Evolutionary conservation across 92 coral and sea anemone genomes (phyloP).

Genomic region (Porites rus): DNA sequence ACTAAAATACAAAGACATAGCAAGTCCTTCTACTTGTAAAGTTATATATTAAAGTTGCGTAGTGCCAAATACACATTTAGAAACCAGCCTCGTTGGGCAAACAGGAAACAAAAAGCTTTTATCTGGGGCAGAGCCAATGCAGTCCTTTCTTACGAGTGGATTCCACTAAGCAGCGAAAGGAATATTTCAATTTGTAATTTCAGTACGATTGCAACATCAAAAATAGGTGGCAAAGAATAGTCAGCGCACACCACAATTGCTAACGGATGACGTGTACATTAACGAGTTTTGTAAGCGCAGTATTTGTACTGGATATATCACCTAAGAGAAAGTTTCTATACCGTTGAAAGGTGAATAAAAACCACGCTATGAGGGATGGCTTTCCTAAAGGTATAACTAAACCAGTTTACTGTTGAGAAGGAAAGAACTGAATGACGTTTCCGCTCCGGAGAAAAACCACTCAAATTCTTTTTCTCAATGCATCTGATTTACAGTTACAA

Average conservation of each 20-base stretch:
- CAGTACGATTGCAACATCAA: neutral
- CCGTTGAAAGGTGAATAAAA: neutral
- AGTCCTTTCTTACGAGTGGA: conserved; percentile 12
- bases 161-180: conserved; percentile 14
- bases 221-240: too few species aligned
- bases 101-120: neutral
- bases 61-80: conserved; percentile 36
- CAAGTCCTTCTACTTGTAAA: conserved; percentile 17
- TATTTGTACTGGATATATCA: neutral
- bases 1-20: conserved; percentile 46
- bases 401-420: neutral
- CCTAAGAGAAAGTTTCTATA: neutral
- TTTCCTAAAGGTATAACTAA: neutral
- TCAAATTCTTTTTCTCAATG: too few species aligned
- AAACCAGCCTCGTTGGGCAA: neutral
- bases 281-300: neutral
- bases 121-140: conserved; percentile 24
- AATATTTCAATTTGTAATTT: neutral
- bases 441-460: neutral
- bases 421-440: neutral
- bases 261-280: neutral
- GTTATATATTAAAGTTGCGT: conserved; percentile 34
- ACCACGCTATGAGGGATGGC: neutral
- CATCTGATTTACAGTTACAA: neutral
- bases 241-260: too few species aligned